phyloP scores from a whole-genome alignment of 2,797 vertebrate species.

The Onychomys arenicola region DNA sequence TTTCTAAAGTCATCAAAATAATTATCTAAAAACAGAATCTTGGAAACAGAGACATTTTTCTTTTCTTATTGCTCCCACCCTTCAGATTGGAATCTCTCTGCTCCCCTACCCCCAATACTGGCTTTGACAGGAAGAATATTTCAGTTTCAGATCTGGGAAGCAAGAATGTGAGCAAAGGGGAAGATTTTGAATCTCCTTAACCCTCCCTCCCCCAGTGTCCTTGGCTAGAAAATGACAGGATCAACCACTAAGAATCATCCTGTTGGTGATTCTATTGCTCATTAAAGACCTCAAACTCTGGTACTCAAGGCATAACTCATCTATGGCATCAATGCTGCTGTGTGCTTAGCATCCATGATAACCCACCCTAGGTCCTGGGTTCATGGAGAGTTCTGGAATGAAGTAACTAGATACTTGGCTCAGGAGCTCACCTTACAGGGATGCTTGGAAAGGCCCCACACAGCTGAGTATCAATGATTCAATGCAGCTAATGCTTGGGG shows the following conservation, averaged over 20 bases:
- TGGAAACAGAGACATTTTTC: constrained; percentile 48
- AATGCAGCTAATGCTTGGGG: not conserved
- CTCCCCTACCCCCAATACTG: too few relatives aligned
- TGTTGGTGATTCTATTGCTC: not conserved
- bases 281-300: not conserved
- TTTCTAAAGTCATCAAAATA: constrained; percentile 73
- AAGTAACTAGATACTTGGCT: not conserved
- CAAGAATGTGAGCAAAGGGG: not conserved
- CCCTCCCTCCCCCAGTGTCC: not conserved
- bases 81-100: not conserved
- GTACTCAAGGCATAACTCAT: not conserved
- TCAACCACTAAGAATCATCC: not conserved
- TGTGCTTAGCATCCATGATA: not conserved
- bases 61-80: constrained; percentile 25
- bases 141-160: not conserved
- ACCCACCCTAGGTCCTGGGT: not conserved
- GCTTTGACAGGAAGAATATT: not conserved
- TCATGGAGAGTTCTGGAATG: not conserved
- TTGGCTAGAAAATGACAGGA: constrained; percentile 26
- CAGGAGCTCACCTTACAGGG: not conserved
- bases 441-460: not conserved
- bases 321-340: not conserved
- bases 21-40: constrained; percentile 71
- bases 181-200: not conserved
- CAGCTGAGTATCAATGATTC: too few relatives aligned